phyloP scores from a whole-genome alignment of 2,113 vertebrate species.

The Gobius niger region DNA sequence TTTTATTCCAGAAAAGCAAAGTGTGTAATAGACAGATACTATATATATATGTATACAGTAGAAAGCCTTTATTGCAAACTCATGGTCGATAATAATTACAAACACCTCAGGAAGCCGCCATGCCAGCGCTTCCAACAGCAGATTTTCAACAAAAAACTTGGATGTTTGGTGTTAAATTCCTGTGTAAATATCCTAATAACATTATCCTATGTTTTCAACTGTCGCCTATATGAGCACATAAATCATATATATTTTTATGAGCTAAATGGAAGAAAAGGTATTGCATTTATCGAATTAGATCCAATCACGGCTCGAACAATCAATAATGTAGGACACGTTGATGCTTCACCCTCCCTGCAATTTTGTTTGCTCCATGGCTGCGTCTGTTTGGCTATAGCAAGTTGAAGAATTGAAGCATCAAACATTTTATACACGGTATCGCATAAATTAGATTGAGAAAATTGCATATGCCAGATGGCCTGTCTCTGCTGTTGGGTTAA shows the following conservation, averaged over 20 bases:
- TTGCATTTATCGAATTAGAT: slow-evolving; percentile 61
- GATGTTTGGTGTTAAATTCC: no score
- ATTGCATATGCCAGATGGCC: slow-evolving; percentile 84
- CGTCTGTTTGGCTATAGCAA: slow-evolving; percentile 74
- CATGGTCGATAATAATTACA: no score
- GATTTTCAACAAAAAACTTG: no score
- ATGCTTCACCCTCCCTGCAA: slow-evolving; percentile 57
- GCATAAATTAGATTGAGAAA: slow-evolving; percentile 70
- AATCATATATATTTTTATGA: slow-evolving; percentile 64
- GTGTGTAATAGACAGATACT: neutral
- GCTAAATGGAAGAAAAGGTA: slow-evolving; percentile 66
- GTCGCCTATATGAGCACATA: slow-evolving; percentile 38
- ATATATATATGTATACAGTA: no score
- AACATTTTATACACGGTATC: slow-evolving; percentile 75
- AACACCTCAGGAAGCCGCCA: no score
- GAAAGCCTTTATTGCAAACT: no score
- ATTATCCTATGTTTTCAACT: slow-evolving; percentile 3
- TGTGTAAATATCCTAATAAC: no score
- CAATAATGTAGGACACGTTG: slow-evolving; percentile 63
- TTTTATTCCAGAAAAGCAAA: neutral
- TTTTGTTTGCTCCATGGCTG: slow-evolving; percentile 72
- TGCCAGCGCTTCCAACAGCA: no score
- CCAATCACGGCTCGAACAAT: slow-evolving; percentile 76
- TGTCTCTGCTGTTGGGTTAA: slow-evolving; percentile 68
- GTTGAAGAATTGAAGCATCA: slow-evolving; percentile 73